phyloP scores from a whole-genome alignment of 2,888 invertebrate genomes.

The Hecatera dysodea region DNA sequence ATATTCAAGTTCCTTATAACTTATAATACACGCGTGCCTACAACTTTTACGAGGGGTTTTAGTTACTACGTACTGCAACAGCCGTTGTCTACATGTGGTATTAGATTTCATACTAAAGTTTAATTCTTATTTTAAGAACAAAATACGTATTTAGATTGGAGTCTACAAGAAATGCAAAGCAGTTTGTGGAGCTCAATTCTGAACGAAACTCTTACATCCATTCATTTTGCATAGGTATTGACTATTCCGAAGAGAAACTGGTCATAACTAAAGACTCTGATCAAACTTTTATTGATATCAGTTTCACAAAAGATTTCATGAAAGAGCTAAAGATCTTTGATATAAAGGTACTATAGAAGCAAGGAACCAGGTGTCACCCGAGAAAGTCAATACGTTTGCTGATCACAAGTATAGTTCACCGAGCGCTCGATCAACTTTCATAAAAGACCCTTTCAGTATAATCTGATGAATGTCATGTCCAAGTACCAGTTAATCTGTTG shows the following conservation, averaged over 20 bases:
- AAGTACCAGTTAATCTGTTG: constrained; percentile 24
- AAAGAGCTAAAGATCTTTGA: constrained; percentile 1
- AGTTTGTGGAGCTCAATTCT: no score
- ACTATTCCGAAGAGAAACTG: constrained; percentile 1
- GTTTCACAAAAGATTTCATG: constrained; percentile 13
- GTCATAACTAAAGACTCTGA: neutral
- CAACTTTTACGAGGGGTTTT: neutral
- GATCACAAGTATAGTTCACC: constrained; percentile 29
- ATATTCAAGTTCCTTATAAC: constrained; percentile 38
- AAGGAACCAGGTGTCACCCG: constrained; percentile 25
- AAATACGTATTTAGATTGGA: neutral
- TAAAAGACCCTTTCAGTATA: constrained; percentile 30
- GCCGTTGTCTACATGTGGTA: neutral
- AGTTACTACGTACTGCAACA: neutral
- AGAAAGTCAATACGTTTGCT: constrained; percentile 41
- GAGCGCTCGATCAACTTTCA: constrained; percentile 41
- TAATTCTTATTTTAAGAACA: neutral
- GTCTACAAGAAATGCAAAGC: neutral
- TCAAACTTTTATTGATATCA: neutral
- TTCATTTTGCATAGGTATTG: neutral
- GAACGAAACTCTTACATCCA: neutral
- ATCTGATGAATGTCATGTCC: constrained; percentile 22
- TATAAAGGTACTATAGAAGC: constrained; percentile 10
- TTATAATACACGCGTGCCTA: neutral
- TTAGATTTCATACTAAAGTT: neutral